Percentiles rank a stretch among this genome's conserved stretches.
Evolutionary conservation across 1,140 invertebrate genomes (phyloP).

Genomic region (Liolophura sinensis): DNA sequence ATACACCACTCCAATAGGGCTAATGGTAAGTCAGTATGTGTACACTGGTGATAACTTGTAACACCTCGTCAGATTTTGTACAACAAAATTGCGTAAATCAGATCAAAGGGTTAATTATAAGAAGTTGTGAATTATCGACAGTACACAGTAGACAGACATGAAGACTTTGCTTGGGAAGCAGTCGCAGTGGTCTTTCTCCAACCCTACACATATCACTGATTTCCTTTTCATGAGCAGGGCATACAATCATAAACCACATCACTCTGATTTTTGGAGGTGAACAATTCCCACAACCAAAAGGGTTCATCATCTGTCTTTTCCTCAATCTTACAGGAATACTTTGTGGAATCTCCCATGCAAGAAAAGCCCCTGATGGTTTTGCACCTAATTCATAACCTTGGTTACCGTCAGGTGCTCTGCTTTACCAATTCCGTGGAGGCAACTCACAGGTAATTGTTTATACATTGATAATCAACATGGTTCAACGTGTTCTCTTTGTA

Average conservation of each 20-base stretch:
- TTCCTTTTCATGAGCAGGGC: background rate
- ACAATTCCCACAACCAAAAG: background rate
- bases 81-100: background rate
- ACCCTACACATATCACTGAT: no score
- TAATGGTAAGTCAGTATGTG: conserved; percentile 60
- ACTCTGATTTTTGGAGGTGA: background rate
- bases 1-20: conserved; percentile 81
- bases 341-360: conserved; percentile 69
- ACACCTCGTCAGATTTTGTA: no score
- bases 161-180: no score
- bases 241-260: background rate
- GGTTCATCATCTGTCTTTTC: background rate
- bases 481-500: no score
- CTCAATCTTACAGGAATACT: conserved; percentile 66
- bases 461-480: no score
- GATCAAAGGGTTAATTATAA: no score
- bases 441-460: conserved; percentile 65
- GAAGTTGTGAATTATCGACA: no score
- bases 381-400: conserved; percentile 70
- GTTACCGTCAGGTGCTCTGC: conserved; percentile 77
- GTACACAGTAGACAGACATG: no score
- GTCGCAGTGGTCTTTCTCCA: no score
- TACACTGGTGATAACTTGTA: no score
- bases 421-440: conserved; percentile 86
- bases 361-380: conserved; percentile 84